Percentiles rank a stretch among this genome's conserved stretches.
Evolutionary conservation across 2,113 vertebrate species (phyloP).

Genomic region (Polypterus bichir): DNA sequence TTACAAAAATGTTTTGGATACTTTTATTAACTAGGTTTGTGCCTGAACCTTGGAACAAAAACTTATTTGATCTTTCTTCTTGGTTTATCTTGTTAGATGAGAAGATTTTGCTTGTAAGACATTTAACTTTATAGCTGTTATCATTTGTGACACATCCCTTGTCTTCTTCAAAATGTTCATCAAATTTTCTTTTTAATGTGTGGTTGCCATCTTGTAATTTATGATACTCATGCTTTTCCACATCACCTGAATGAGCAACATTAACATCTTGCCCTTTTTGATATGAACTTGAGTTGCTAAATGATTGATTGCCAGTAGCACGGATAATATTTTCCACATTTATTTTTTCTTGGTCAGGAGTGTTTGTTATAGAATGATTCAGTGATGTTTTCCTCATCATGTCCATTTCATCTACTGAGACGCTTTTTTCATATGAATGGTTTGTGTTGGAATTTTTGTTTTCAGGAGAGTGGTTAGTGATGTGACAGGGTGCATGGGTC

Average conservation of each 20-base stretch:
- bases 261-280: neutral
- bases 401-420: neutral
- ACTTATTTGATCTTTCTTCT: neutral
- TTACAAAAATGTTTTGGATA: conserved; percentile 43
- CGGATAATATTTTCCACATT: neutral
- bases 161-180: neutral
- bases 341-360: neutral
- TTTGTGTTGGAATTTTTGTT: neutral
- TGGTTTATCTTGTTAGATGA: neutral
- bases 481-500: neutral
- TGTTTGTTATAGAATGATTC: neutral
- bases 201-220: neutral
- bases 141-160: neutral
- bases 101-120: neutral
- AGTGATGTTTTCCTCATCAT: neutral
- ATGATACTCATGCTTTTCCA: neutral
- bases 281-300: neutral
- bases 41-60: neutral
- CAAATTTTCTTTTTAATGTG: neutral
- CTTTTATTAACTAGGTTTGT: conserved; percentile 39
- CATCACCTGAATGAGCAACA: neutral
- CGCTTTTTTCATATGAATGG: neutral
- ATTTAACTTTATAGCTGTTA: neutral
- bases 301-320: neutral
- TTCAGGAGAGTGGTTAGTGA: neutral